Evolutionary conservation across 2,888 invertebrate genomes (phyloP).

Genomic region (Calephelis perditalis): DNA sequence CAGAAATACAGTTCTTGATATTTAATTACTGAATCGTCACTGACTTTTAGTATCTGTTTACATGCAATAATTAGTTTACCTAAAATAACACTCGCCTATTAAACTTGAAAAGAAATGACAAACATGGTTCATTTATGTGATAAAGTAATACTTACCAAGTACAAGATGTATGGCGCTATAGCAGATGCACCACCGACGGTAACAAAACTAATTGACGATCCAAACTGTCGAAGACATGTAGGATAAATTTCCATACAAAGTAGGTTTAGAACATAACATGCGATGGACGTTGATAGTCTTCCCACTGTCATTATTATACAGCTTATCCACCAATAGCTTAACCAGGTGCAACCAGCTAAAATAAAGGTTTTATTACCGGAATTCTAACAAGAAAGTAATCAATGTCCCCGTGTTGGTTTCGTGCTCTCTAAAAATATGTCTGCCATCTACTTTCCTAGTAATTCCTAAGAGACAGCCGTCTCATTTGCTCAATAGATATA

Average conservation of each 20-base stretch:
- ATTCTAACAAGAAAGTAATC: too few species aligned
- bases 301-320: slow-evolving; percentile 59
- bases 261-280: slow-evolving; percentile 78
- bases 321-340: slow-evolving; percentile 43
- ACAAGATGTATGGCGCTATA: slow-evolving; percentile 79
- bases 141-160: slow-evolving; percentile 60
- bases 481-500: too few species aligned
- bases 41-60: too few species aligned
- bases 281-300: slow-evolving; percentile 72
- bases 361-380: too few species aligned
- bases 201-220: slow-evolving; percentile 78
- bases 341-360: slow-evolving; percentile 29
- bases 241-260: slow-evolving; percentile 83
- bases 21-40: too few species aligned
- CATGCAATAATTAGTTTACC: not conserved
- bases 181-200: slow-evolving; percentile 74
- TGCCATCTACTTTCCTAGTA: too few species aligned
- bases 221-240: slow-evolving; percentile 81
- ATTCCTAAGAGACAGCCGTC: too few species aligned
- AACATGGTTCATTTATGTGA: too few species aligned
- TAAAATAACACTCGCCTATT: not conserved
- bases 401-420: too few species aligned
- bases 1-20: too few species aligned
- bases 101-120: too few species aligned
- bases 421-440: too few species aligned